Base-by-base conservation (phyloP, 2,888 invertebrate genomes). In the Leptopilina drosophilae region DNA sequence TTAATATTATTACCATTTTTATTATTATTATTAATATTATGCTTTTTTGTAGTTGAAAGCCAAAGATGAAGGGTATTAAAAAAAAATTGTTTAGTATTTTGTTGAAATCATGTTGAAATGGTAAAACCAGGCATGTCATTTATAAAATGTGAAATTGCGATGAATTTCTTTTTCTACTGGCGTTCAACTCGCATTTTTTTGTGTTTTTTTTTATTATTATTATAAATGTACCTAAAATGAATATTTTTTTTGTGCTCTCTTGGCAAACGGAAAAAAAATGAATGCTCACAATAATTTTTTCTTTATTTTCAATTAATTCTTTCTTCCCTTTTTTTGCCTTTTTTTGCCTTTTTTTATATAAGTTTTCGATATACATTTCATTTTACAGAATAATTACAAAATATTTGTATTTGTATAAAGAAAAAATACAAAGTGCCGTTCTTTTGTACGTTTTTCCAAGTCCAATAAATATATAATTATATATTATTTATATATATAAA, bases 361-460 rank as follows among this genome's bases (percentile, higher is more conserved):
- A 42, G 42, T 42, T 42, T 42, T 42, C 8, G 42, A 8, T 8
- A 8, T 6, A 42, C 42, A 42, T 42, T 42, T 42, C 42, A 7
- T 42, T 42, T 42, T 8, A 5, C 33, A 33, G 33, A 49, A 12
- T 49, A 4, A 49, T 49, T 9, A 49, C 3, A 49, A 49, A 49
- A 49, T 49, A 49, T 46, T 6, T 49, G 12, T 49, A 49, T 49
- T 49, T 49, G 49, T 12, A 49, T 11, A 49, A 49, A 49, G 11
- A 49, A 82, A 80, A 77, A 80, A 77, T 67, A 46, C 73, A 81
- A 56, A 69, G 76, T 79, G 76, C 62, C 77, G 78, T 81, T 73
- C 78, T 76, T 73, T 59, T 75, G 76, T 80, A 73, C 53, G 62
- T 56, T 53, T 33, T 56, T 73, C 14, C 26, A 73, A 46, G 46